Evolutionary conservation across 2,888 invertebrate species (phyloP).

Genomic region (Exocentrus adspersus): DNA sequence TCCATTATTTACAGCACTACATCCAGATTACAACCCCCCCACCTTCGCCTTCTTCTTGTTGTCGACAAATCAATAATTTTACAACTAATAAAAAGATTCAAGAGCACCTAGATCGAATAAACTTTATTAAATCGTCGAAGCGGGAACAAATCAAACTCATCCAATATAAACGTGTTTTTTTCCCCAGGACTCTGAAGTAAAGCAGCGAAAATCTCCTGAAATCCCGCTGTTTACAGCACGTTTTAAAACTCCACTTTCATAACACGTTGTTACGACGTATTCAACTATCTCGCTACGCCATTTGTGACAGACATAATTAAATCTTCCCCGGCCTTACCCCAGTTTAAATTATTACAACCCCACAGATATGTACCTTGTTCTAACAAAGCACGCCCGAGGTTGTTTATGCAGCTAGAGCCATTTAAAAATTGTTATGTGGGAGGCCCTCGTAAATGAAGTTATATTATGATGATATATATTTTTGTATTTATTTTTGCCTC

Average conservation of each 20-base stretch:
- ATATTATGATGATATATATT: neutral
- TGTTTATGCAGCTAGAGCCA: neutral
- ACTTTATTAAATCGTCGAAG: too few relatives aligned
- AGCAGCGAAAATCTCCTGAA: neutral
- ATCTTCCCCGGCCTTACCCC: conserved; percentile 28
- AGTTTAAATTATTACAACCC: conserved; percentile 27
- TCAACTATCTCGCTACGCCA: conserved; percentile 18
- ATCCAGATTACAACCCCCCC: too few relatives aligned
- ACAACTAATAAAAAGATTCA: too few relatives aligned
- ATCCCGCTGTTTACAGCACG: conserved; percentile 13
- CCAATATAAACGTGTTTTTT: too few relatives aligned
- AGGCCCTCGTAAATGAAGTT: conserved; percentile 9
- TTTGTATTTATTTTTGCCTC: neutral
- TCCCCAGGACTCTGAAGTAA: too few relatives aligned
- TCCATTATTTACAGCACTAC: too few relatives aligned
- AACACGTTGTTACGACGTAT: conserved; percentile 20
- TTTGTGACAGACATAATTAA: conserved; percentile 29
- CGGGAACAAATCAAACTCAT: too few relatives aligned
- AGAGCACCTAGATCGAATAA: too few relatives aligned
- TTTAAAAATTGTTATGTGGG: conserved; percentile 8
- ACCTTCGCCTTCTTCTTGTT: too few relatives aligned
- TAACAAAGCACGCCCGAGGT: neutral
- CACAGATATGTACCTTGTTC: conserved; percentile 16
- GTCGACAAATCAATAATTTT: too few relatives aligned
- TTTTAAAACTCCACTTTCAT: conserved; percentile 28